A percentile compares a stretch with the other conserved stretches of the same genome.
phyloP scores from a whole-genome alignment of 2,113 vertebrate species.

The Gracilinanus agilis region DNA sequence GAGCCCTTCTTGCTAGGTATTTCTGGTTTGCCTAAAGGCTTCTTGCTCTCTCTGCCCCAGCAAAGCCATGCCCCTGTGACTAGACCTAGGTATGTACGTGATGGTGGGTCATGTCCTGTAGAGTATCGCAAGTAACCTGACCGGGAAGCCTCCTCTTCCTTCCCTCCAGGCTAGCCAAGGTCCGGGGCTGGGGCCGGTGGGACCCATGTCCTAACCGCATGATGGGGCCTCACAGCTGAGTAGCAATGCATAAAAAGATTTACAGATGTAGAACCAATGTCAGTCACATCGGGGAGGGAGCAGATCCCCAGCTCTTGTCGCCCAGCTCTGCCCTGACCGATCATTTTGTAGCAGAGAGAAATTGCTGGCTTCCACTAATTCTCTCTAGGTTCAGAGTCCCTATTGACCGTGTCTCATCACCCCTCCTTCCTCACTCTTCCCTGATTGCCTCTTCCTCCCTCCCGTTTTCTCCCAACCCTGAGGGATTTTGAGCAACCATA shows the following conservation, averaged over 20 bases:
- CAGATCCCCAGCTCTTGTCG: slow-evolving; percentile 76
- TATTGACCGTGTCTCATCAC: slow-evolving; percentile 72
- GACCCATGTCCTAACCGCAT: slow-evolving; percentile 67
- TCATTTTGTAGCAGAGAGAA: slow-evolving; percentile 78
- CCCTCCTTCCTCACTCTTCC: slow-evolving; percentile 37
- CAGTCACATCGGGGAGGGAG: slow-evolving; percentile 80
- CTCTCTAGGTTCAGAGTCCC: slow-evolving; percentile 40
- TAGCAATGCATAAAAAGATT: slow-evolving; percentile 83
- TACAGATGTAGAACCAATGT: slow-evolving; percentile 81
- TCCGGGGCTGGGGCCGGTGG: background rate
- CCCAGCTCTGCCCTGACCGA: slow-evolving; percentile 83
- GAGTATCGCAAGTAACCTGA: background rate
- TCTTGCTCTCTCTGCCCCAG: background rate
- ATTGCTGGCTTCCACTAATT: slow-evolving; percentile 73
- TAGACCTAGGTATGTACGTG: background rate
- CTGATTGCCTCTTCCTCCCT: slow-evolving; percentile 48
- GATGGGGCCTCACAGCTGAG: slow-evolving; percentile 79
- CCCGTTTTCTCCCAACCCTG: slow-evolving; percentile 10
- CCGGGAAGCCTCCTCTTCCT: background rate
- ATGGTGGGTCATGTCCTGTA: background rate
- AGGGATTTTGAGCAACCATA: slow-evolving; percentile 64
- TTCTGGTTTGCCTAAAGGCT: background rate
- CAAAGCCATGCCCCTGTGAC: background rate
- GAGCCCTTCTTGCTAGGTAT: background rate
- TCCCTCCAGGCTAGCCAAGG: slow-evolving; percentile 9